Evolutionary conservation across 2,113 vertebrate genomes (phyloP).

Genomic region (Geococcyx californianus): DNA sequence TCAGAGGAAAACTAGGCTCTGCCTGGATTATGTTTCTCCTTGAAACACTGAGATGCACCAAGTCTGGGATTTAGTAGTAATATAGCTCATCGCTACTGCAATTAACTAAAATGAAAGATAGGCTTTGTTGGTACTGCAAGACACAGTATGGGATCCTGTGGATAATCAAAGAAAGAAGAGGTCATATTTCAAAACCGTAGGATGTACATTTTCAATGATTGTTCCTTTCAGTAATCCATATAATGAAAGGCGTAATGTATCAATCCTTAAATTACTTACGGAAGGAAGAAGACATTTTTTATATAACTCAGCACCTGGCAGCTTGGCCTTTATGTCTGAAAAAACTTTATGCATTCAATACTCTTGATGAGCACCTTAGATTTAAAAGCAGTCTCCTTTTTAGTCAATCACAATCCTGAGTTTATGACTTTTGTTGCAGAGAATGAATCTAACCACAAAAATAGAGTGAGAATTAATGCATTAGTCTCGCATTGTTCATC

Average conservation of each 20-base stretch:
- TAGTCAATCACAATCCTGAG: constrained; percentile 5
- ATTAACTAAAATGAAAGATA: not conserved
- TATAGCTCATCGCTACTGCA: not conserved
- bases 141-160: not conserved
- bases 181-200: not conserved
- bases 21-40: not conserved
- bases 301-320: not conserved
- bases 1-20: not conserved
- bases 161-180: not conserved
- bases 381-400: constrained; percentile 35
- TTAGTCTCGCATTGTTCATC: constrained; percentile 6
- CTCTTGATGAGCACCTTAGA: not conserved
- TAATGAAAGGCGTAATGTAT: not conserved
- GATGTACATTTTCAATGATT: not conserved
- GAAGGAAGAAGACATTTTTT: not conserved
- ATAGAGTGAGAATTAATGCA: not conserved
- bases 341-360: not conserved
- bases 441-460: not conserved
- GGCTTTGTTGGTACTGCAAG: not conserved
- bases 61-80: not conserved
- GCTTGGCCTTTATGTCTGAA: not conserved
- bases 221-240: not conserved
- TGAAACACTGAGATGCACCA: not conserved
- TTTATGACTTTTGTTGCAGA: not conserved
- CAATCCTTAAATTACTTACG: not conserved